Evolutionary conservation across 1,140 invertebrate genomes (phyloP), one percentile per base, ranked within the genome.

Genomic region (Aplysia californica): DNA sequence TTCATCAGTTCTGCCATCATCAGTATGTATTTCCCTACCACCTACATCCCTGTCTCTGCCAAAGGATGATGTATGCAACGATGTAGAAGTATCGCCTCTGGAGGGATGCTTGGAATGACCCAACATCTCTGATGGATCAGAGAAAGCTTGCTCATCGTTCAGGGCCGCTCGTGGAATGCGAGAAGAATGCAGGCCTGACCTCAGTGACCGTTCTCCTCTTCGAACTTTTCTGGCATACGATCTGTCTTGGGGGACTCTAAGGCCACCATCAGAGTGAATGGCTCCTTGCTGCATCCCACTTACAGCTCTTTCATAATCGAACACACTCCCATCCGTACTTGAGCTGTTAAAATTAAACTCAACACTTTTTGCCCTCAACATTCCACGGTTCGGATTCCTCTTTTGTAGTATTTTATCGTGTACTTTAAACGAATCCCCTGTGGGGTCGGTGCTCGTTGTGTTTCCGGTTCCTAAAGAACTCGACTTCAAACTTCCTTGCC

Each of bases 301-400:
- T n/a, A 75, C 59, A 35, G 72, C 72, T 50, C 50, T 65, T 3
- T 75, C 72, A 55, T 75, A 75, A 66, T 75, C 72, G 55, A 75
- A 75, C 20, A 75, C 59, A 66, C 72, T 75, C n/a, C 72, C 72
- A 23, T 75, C 72, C 10, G 72, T 75, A 29, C 72, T 75, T 4
- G 72, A 75, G 29, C 72, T 75, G 61, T 75, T 75, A 26, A 75
- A 75, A 36, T 66, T 75, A 23, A 75, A 75, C 10, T 75, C 72
- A 41, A 75, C 72, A 55, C 72, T 75, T 23, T 66, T 64, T 33
- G 72, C 26, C 26, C 61, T 35, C 4, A 26, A n/a, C 59, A 72
- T 59, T 15, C 6, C 6, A 21, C 29, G 55, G 10, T 31, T 20
- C 33, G 66, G 38, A 6, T 31, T 56, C 1, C 23, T 6, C 58